A percentile compares a stretch with the other conserved stretches of the same genome.
phyloP scores from a whole-genome alignment of 2,888 invertebrate genomes.

The Mesoligia furuncula region DNA sequence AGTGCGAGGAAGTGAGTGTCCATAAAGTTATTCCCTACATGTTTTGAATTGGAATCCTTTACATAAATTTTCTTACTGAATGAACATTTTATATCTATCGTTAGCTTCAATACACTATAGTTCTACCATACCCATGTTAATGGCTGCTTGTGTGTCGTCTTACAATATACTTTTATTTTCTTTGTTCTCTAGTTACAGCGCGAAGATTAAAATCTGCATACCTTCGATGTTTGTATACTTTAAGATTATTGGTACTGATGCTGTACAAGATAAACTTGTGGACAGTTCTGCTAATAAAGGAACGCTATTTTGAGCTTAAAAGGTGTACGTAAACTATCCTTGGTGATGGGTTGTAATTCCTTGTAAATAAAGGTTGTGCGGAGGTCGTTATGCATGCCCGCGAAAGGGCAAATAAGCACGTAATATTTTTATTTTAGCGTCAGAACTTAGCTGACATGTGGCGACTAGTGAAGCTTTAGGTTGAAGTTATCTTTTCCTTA shows the following conservation, averaged over 20 bases:
- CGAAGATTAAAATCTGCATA: conserved; percentile 65
- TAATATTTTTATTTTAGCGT: conserved; percentile 28
- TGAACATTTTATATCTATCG: conserved; percentile 56
- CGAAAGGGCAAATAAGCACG: conserved; percentile 32
- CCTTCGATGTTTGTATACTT: conserved; percentile 61
- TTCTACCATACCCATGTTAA: conserved; percentile 58
- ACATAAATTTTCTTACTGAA: conserved; percentile 61
- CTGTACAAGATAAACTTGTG: conserved; percentile 56
- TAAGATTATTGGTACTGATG: conserved; percentile 64
- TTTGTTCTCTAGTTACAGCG: conserved; percentile 67
- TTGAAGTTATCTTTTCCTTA: conserved; percentile 12
- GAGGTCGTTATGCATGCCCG: conserved; percentile 25
- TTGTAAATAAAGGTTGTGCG: conserved; percentile 40
- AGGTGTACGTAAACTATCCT: conserved; percentile 38
- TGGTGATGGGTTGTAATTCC: conserved; percentile 33
- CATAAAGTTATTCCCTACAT: conserved; percentile 66
- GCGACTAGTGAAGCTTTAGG: not conserved
- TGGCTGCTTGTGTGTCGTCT: conserved; percentile 51
- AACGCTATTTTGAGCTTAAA: conserved; percentile 45
- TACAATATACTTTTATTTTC: conserved; percentile 59
- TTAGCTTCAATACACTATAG: conserved; percentile 50
- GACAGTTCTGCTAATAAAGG: conserved; percentile 46
- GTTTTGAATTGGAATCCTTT: conserved; percentile 61
- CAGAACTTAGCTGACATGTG: conserved; percentile 16
- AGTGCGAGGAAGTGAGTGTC: conserved; percentile 57